Percentiles rank a stretch among this genome's conserved stretches.
Evolutionary conservation across 2,113 vertebrate species (phyloP).

Genomic region (Burhinus bistriatus): DNA sequence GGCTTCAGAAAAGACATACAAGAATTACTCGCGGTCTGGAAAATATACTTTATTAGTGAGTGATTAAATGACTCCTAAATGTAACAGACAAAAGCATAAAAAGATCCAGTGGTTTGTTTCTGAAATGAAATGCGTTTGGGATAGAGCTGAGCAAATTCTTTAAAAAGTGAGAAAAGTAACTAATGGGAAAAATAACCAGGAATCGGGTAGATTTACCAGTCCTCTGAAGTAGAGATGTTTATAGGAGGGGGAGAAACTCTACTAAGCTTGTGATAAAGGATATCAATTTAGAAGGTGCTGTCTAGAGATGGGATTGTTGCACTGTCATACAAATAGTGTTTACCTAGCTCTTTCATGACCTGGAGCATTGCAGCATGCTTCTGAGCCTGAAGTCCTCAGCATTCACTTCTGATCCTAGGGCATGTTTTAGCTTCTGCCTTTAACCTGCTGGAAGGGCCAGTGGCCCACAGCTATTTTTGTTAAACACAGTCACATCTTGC

Average conservation of each 20-base stretch:
- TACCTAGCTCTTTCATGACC: background rate
- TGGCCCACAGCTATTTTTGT: background rate
- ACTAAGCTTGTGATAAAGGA: background rate
- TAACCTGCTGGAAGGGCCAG: background rate
- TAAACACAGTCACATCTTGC: background rate
- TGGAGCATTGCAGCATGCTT: background rate
- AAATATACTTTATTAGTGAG: background rate
- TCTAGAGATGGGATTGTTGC: background rate
- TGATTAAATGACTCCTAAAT: background rate
- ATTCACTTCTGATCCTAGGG: background rate
- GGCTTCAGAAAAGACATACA: background rate
- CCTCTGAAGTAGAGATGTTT: background rate
- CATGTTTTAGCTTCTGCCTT: background rate
- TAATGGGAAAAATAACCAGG: background rate
- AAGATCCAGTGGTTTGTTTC: background rate
- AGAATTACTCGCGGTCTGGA: background rate
- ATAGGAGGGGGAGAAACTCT: background rate
- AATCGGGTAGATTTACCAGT: background rate
- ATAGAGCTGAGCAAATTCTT: background rate
- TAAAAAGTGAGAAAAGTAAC: background rate
- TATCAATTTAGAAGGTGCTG: background rate
- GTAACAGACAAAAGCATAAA: background rate
- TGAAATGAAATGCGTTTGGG: background rate
- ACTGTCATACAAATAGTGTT: background rate
- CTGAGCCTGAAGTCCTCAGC: background rate